These are phyloP conservation scores for Microcebus griseorufus DNA, from an alignment of 2,113 vertebrate genomes.

Conservation along the genomic window DNA sequence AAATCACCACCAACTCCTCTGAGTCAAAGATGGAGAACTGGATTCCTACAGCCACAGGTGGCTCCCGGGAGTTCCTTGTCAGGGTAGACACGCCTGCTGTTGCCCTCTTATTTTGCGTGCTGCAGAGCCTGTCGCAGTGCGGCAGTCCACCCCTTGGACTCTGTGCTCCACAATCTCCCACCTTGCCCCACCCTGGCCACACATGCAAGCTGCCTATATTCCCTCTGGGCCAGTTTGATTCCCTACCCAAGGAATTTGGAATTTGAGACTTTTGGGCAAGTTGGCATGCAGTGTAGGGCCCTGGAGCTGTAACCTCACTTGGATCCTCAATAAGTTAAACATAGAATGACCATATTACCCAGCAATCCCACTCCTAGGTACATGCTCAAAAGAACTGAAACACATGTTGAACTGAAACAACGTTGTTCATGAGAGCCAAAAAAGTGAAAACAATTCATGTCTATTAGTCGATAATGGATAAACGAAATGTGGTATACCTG, in stretches of 20 bases:
- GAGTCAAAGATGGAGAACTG: background rate
- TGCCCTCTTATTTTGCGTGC: background rate
- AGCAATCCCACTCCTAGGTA: background rate
- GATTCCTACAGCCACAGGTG: background rate
- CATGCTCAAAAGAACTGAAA: background rate
- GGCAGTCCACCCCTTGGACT: rapidly evolving
- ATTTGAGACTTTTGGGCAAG: background rate
- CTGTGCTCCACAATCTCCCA: rapidly evolving
- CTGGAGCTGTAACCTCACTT: background rate
- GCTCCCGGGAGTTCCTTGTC: background rate
- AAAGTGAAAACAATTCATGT: background rate
- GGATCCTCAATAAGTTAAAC: rapidly evolving
- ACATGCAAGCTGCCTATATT: rapidly evolving
- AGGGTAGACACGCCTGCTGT: background rate
- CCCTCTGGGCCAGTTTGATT: background rate
- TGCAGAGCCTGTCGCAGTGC: rapidly evolving
- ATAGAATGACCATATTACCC: rapidly evolving
- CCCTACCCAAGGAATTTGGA: background rate
- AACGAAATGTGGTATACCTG: too few species aligned
- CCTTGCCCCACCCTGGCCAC: rapidly evolving
- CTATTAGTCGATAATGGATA: background rate
- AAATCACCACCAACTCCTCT: background rate
- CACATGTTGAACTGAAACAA: too few species aligned
- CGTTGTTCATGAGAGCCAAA: background rate
- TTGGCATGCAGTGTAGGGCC: rapidly evolving